Percentiles rank a stretch among this genome's conserved stretches.
Evolutionary conservation across 2,797 vertebrate genomes (phyloP).

Genomic region (Alectoris magna): DNA sequence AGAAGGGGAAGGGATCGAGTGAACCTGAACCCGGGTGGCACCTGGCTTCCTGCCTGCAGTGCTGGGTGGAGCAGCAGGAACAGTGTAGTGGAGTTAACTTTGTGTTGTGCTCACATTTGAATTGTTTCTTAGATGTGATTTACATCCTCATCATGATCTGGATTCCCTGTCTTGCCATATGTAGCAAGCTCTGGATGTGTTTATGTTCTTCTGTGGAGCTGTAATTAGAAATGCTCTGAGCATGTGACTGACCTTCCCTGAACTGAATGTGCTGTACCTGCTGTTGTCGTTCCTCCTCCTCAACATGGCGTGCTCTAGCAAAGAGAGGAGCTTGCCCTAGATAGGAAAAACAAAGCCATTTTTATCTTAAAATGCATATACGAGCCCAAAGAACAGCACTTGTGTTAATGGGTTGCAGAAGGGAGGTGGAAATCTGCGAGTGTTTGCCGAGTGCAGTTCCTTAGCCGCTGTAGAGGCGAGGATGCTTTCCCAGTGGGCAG

Average conservation of each 20-base stretch:
- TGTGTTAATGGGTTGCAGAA: neutral
- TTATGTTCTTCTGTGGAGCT: constrained; percentile 5
- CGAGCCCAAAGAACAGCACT: neutral
- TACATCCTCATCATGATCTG: neutral
- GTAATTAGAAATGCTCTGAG: constrained; percentile 38
- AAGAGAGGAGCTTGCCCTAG: constrained; percentile 38
- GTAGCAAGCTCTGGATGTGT: constrained; percentile 11
- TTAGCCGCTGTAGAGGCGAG: neutral
- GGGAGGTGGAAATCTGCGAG: neutral
- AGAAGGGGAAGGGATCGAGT: neutral
- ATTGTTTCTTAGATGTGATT: constrained; percentile 16
- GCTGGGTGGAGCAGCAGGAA: neutral
- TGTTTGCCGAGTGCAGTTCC: neutral
- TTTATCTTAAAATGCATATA: neutral
- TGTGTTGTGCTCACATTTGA: neutral
- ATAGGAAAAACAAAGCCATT: neutral
- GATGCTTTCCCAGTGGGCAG: neutral
- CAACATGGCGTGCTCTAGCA: neutral
- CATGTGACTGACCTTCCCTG: constrained; percentile 35
- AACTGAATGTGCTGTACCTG: constrained; percentile 53
- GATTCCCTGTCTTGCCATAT: neutral
- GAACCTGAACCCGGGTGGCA: neutral
- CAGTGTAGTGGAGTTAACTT: neutral
- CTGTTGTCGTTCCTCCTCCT: constrained; percentile 53
- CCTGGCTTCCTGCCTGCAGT: neutral